phyloP scores from a whole-genome alignment of 2,113 vertebrate species.

The Osmerus mordax region DNA sequence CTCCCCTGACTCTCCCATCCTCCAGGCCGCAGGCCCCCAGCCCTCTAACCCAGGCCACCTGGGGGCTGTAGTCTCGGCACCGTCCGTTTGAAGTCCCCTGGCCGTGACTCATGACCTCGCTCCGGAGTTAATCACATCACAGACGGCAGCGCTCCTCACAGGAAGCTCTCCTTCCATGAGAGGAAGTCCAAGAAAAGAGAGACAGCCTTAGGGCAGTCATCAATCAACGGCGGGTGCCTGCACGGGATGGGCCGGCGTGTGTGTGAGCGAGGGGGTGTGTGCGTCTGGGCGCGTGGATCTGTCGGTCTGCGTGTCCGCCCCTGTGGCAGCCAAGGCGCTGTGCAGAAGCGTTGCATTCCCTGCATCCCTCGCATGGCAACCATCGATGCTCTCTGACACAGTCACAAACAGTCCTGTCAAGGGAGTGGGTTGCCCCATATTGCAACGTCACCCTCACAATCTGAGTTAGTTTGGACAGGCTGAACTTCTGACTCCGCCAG shows the following conservation, averaged over 20 bases:
- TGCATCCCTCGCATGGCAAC: too few species aligned
- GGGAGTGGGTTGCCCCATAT: too few species aligned
- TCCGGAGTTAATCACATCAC: conserved; percentile 56
- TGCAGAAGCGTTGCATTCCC: too few species aligned
- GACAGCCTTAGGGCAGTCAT: conserved; percentile 59
- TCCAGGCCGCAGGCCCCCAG: not conserved
- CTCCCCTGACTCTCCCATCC: not conserved
- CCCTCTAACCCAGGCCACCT: conserved; percentile 37
- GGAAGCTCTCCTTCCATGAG: conserved; percentile 57
- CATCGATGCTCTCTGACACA: too few species aligned
- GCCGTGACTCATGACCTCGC: conserved; percentile 51
- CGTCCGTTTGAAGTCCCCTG: conserved; percentile 40
- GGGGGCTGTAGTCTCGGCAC: conserved; percentile 28
- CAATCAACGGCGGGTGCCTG: conserved; percentile 38
- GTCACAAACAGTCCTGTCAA: too few species aligned
- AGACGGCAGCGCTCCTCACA: conserved; percentile 49
- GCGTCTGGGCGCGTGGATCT: too few species aligned
- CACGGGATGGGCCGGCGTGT: not conserved
- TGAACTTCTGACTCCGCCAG: not conserved
- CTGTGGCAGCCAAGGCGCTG: too few species aligned
- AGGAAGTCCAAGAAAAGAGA: conserved; percentile 59
- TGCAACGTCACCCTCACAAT: too few species aligned
- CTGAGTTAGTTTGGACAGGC: not conserved
- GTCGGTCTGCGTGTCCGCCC: too few species aligned
- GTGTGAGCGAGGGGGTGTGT: not conserved